Base-by-base conservation (phyloP, 64 coral and sea anemone genomes). In the Dendrophyllia cribrosa region DNA sequence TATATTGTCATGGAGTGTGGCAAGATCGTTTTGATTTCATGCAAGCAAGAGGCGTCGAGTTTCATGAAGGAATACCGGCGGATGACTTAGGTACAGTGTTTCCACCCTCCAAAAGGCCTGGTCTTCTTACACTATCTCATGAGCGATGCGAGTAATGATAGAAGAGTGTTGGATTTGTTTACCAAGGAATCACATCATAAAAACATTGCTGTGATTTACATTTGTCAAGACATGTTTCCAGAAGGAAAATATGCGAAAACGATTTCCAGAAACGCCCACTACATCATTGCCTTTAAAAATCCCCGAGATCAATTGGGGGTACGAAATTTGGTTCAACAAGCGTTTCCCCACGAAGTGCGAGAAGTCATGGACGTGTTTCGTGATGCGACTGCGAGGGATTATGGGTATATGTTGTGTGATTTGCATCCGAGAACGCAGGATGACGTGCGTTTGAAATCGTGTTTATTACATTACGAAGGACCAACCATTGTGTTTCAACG, bases 101-200 rank as follows among this genome's bases (percentile, higher is more conserved):
- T 19, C 4, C 12, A 16, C 61, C 4, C 13, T 3, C 16, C 1
- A 20, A 66, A 5, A 62, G 61, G 16, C 61, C 61, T 2, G 2
- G 43, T 10, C 48, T 85, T 86, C 16, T 12, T 92, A 4, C 70
- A 92, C 51, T 79, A 92, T 34, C 53, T 92, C 3, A 92, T 86
- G 90, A 45, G 6, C 0, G 17, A 60, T 45, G 78, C 76, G 17
- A 21, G 61, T n/a, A 86, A 76, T 2, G 56, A 85, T n/a, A 43
- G 65, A 63, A 25, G 23, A 5, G 45, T 92, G 2, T 19, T 43
- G 19, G 90, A 85, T 62, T 5, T 92, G 4, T 53, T 92, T 4
- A 92, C 90, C 5, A 59, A 64, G 61, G 12, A 59, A 15, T 92
- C 52, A 22, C 90, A 92, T 76, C 90, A 92, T 46, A 19, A 21